A percentile compares a stretch with the other conserved stretches of the same genome.
phyloP scores from a whole-genome alignment of 2,113 vertebrate genomes.

The Phalacrocorax pelagicus region DNA sequence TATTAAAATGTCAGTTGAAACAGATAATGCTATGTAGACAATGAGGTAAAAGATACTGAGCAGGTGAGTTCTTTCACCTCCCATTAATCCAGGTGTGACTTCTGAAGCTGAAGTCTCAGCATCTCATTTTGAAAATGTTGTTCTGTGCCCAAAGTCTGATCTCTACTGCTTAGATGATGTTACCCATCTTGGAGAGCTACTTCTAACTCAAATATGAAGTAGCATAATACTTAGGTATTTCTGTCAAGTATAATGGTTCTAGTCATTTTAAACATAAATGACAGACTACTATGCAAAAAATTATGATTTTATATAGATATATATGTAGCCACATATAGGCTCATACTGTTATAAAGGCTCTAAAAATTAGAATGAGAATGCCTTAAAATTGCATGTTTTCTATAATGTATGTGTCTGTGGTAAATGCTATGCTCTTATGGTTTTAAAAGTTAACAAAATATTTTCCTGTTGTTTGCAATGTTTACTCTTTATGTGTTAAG shows the following conservation, averaged over 20 bases:
- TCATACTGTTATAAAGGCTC: background rate
- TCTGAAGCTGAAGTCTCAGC: background rate
- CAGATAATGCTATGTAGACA: background rate
- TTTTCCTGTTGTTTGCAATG: background rate
- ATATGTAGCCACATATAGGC: background rate
- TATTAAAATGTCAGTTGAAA: background rate
- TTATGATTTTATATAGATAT: background rate
- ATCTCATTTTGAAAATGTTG: background rate
- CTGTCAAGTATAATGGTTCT: background rate
- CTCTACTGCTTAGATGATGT: background rate
- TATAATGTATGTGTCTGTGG: background rate
- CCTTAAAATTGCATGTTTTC: background rate
- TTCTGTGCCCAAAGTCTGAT: background rate
- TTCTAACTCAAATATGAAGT: background rate
- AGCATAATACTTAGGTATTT: background rate
- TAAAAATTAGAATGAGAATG: background rate
- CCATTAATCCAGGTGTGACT: background rate
- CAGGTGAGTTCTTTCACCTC: background rate
- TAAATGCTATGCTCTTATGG: background rate
- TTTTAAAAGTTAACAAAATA: background rate
- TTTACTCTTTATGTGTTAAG: background rate
- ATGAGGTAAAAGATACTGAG: background rate
- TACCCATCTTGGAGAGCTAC: background rate
- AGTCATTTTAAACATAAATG: background rate
- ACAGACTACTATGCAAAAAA: background rate